Base-by-base conservation (phyloP, 2,113 vertebrate species). In the Dipodomys ordii region DNA sequence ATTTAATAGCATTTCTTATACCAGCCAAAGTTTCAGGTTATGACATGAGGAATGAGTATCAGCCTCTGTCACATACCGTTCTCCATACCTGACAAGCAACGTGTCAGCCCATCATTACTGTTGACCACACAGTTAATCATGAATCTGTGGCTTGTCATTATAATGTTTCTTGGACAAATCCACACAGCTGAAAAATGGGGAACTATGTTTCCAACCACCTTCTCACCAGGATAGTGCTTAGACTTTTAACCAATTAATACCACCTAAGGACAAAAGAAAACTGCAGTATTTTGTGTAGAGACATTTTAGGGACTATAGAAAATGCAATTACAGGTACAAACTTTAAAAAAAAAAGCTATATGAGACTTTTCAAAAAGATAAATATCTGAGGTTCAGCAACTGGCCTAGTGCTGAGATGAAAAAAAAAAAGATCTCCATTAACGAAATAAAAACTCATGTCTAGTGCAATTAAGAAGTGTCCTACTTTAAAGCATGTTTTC, bases 211-310 rank as follows among this genome's bases (percentile, higher is more conserved):
- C 68, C 65, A 77, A 57, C 20, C 27, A 72, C 18, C 44, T 85
- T 77, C 53, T 71, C 22, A 68, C 10, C 22, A 30, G 10, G 68
- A 3, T 72, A 88, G 57, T 39, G 32, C 15, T 77, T 71, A 83
- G 44, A 35, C 20, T 73, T 72, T 68, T 67, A 91, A 77, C n/a
- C 7, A 39, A 22, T 79, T 80, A 92, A 78, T 25, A 88, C 35
- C 32, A 83, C 23, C n/a, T n/a, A 74, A 92, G 53, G n/a, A 88
- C 44, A 82, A 92, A 82, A 53, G 11, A 8, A 46, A 79, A 92
- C 46, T 18, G 35, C 6, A 82, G 85, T 2, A 12, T 60, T 89
- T 72, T 92, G 27, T 68, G 7, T 15, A 90, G 32, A 77, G 32
- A 80, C 2, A 35, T 2, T 32, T 0, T 35, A 28, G 30, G 2